Conservation (phyloP, 1,140 invertebrate genomes). For the Cyclina sinensis region DNA sequence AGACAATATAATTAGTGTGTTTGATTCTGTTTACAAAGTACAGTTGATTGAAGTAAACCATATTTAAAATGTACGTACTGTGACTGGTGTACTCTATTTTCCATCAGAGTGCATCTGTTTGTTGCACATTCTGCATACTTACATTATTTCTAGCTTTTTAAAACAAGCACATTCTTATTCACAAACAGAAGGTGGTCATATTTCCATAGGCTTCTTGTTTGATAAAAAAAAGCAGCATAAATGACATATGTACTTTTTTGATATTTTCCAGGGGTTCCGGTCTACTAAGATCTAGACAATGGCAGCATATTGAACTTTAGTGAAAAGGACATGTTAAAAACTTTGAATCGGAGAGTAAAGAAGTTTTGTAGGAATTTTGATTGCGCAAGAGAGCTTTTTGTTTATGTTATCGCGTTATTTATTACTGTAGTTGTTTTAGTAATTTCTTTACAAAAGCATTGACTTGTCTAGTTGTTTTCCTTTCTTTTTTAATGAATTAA, state of each 20-base stretch:
- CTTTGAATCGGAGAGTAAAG: constrained; percentile 6
- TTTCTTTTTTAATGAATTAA: no score
- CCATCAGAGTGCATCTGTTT: neutral
- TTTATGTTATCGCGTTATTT: constrained; percentile 24
- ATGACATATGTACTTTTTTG: neutral
- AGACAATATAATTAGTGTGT: no score
- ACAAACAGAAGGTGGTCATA: no score
- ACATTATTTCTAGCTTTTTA: no score
- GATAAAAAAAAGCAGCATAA: no score
- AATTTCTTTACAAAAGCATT: constrained; percentile 53
- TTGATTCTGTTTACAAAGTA: no score
- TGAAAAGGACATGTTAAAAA: neutral
- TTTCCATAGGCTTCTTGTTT: no score
- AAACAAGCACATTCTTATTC: no score
- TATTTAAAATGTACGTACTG: no score
- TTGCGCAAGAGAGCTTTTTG: constrained; percentile 38
- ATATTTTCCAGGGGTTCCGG: constrained; percentile 1
- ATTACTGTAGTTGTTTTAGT: constrained; percentile 32
- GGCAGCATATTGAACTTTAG: constrained; percentile 18
- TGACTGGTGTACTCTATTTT: neutral
- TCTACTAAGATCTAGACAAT: neutral
- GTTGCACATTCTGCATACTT: neutral
- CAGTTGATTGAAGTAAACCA: neutral
- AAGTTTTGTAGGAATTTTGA: neutral
- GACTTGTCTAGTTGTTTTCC: neutral